Evolutionary conservation across 2,113 vertebrate species (phyloP).

Genomic region (Calonectris borealis): DNA sequence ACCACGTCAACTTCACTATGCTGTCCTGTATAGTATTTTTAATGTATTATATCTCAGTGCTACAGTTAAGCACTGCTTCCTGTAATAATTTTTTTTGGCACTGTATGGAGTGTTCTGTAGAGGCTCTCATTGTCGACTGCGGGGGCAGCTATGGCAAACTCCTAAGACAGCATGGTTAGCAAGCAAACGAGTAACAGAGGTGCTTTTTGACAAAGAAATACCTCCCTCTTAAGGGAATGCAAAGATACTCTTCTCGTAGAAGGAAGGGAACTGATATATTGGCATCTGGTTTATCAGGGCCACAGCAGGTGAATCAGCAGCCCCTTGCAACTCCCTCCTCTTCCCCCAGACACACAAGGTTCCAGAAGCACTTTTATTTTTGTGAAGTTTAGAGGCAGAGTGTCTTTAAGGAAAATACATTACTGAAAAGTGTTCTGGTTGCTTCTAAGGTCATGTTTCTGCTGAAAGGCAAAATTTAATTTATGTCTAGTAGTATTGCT

Average conservation of each 20-base stretch:
- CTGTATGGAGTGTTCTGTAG: not conserved
- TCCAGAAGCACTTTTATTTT: not conserved
- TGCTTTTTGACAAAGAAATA: not conserved
- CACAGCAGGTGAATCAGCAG: not conserved
- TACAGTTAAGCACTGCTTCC: not conserved
- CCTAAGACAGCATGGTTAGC: not conserved
- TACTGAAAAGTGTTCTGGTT: not conserved
- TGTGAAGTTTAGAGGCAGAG: not conserved
- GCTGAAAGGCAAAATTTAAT: not conserved
- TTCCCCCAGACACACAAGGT: not conserved
- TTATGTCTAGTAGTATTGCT: not conserved
- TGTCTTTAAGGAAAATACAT: not conserved
- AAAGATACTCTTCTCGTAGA: not conserved
- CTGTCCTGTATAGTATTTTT: not conserved
- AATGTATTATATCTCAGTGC: not conserved
- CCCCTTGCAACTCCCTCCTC: not conserved
- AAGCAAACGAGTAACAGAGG: not conserved
- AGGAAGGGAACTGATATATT: not conserved
- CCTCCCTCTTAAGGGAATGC: not conserved
- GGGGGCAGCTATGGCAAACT: not conserved
- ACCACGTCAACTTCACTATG: not conserved
- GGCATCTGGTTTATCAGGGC: not conserved
- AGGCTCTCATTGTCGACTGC: fast-evolving
- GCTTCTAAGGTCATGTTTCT: not conserved
- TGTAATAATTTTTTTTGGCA: not conserved